A percentile compares a stretch with the other conserved stretches of the same genome.
phyloP scores from a whole-genome alignment of 30 jellyfish, hydroid and myxozoan species.

The Mastigias papua region DNA sequence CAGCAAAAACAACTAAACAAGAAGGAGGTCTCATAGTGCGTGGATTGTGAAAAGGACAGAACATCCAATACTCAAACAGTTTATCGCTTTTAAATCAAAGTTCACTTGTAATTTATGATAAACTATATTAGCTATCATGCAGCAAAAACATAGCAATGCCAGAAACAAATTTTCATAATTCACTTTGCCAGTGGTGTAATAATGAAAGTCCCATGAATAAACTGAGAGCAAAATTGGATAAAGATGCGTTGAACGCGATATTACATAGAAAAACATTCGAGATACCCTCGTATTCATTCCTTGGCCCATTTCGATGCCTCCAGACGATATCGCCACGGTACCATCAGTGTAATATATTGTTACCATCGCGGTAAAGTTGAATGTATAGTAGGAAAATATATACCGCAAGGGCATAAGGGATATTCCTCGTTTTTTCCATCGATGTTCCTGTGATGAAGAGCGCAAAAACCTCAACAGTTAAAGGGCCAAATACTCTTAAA shows the following conservation, averaged over 20 bases:
- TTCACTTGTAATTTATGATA: too few relatives aligned
- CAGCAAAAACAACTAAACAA: too few relatives aligned
- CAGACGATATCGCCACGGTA: constrained; percentile 32
- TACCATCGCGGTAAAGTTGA: constrained; percentile 30
- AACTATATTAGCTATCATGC: too few relatives aligned
- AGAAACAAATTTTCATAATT: too few relatives aligned
- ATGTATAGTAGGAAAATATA: neutral
- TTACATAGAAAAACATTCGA: neutral
- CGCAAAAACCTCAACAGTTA: neutral
- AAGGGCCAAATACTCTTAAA: too few relatives aligned
- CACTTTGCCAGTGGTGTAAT: too few relatives aligned
- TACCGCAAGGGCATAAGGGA: constrained; percentile 54
- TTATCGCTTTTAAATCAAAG: too few relatives aligned
- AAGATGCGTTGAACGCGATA: neutral
- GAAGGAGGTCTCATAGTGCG: too few relatives aligned
- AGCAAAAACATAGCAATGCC: too few relatives aligned
- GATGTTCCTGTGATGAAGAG: constrained; percentile 12
- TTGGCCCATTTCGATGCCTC: constrained; percentile 73
- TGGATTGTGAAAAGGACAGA: too few relatives aligned
- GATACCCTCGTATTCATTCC: constrained; percentile 60
- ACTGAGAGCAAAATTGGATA: neutral
- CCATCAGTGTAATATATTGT: constrained; percentile 52
- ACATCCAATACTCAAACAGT: too few relatives aligned
- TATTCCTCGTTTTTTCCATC: constrained; percentile 64
- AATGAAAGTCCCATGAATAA: neutral